Evolutionary conservation across 1,140 invertebrate genomes (phyloP).

Genomic region (Saccostrea echinata): DNA sequence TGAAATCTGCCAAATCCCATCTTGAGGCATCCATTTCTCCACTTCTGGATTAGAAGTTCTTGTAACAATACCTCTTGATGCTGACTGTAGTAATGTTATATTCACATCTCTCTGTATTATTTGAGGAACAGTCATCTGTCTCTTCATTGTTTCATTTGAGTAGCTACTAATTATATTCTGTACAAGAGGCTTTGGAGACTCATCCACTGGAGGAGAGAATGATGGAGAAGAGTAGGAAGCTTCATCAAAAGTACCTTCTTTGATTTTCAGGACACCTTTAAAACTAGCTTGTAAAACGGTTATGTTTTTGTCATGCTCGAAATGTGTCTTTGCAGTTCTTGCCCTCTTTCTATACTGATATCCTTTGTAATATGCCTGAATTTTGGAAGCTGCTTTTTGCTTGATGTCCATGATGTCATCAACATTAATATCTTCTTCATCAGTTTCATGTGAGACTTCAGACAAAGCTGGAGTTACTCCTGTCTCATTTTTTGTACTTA

Average conservation of each 20-base stretch:
- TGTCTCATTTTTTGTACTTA: constrained; percentile 53
- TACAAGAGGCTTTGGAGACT: background rate
- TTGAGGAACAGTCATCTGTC: constrained; percentile 31
- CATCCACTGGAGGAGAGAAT: background rate
- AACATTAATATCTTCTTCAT: constrained; percentile 87
- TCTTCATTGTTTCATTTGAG: background rate
- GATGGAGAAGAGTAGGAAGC: background rate
- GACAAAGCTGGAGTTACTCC: constrained; percentile 58
- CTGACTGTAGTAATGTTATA: constrained; percentile 12
- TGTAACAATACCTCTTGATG: background rate
- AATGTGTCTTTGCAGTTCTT: background rate
- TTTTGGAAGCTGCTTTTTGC: constrained; percentile 82
- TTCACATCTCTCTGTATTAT: background rate
- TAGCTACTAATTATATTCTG: background rate
- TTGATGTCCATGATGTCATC: constrained; percentile 74
- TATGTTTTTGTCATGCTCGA: background rate
- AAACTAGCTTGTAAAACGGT: background rate
- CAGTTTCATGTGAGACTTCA: constrained; percentile 87
- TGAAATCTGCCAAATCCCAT: background rate
- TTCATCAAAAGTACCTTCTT: constrained; percentile 3
- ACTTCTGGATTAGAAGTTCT: background rate
- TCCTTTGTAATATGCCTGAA: constrained; percentile 86
- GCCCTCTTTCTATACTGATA: constrained; percentile 83
- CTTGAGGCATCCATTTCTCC: background rate
- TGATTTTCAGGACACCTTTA: constrained; percentile 16